A percentile compares a stretch with the other conserved stretches of the same genome.
Conservation (phyloP, 2,888 invertebrate species). For the Platycheirus rosarum region DNA sequence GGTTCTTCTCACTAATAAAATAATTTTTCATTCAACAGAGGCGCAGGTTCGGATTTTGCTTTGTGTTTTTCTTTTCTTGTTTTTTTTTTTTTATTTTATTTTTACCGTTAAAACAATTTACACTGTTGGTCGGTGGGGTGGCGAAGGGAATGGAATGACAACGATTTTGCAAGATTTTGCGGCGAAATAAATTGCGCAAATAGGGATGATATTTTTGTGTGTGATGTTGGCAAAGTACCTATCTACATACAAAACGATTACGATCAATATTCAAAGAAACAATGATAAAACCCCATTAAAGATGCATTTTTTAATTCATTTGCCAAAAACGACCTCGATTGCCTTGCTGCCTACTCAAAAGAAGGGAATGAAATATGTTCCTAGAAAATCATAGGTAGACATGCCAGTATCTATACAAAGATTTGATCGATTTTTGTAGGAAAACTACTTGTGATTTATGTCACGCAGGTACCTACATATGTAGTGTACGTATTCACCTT, state of each 20-base stretch:
- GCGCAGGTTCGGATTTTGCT: constrained; percentile 58
- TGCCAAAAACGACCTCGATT: constrained; percentile 53
- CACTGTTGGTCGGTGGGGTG: not conserved
- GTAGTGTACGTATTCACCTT: not conserved
- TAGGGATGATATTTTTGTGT: constrained; percentile 25
- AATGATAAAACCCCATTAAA: not conserved
- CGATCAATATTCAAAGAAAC: constrained; percentile 39
- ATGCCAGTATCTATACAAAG: too few species aligned
- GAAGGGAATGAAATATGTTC: too few species aligned
- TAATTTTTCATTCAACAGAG: constrained; percentile 68
- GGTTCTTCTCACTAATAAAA: constrained; percentile 52
- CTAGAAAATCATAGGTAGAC: too few species aligned
- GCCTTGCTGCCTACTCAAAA: too few species aligned
- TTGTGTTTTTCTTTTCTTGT: constrained; percentile 15
- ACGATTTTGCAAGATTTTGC: constrained; percentile 23
- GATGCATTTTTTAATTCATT: constrained; percentile 10
- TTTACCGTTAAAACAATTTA: constrained; percentile 55
- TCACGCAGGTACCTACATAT: not conserved
- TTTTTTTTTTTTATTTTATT: constrained; percentile 7
- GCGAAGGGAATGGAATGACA: constrained; percentile 6
- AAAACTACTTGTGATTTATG: not conserved
- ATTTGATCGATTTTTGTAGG: constrained; percentile 27
- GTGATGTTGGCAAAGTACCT: constrained; percentile 1
- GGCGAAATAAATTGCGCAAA: constrained; percentile 37
- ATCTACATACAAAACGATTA: constrained; percentile 1